Base-by-base conservation (phyloP, 1,140 invertebrate species). In the Campodea augens region DNA sequence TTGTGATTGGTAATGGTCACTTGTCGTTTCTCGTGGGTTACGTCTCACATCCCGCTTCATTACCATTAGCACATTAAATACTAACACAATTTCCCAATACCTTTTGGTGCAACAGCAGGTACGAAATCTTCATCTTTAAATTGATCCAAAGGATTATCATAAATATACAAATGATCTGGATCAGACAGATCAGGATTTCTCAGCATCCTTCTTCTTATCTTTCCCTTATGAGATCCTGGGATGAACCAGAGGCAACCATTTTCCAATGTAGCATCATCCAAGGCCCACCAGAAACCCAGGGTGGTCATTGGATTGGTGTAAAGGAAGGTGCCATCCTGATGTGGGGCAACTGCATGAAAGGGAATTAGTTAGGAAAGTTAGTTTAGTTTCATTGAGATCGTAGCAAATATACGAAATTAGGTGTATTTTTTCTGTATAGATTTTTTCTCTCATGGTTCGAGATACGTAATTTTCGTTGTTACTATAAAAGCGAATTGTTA, bases 201-300 rank as follows among this genome's bases (percentile, higher is more conserved):
- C 2, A 78, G 55, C 61, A 77, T 81, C 53, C 81, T 68, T 39
- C 78, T 62, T 52, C 81, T 78, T 0, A 84, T 72, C 1, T 76
- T 78, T 51, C 76, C 75, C 59, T 79, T 80, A 57, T 98, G 92
- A 0, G 91, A 96, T 1, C 87, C 87, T 32, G 79, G 79, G 1
- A 83, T 75, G 57, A 95, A 87, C 75, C 81, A 88, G 4, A 98
- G 67, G 57, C 93, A 98, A 5, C 93, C 92, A 60, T 98, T 98
- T 56, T 95, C 79, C 7, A 75, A 41, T 0, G 79, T 91, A 2
- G 88, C 83, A 55, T 96, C 87, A 54, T 97, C 89, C 1, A 97
- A 61, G 2, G 93, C 86, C 39, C 97, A 80, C 93, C 93, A 98
- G 55, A 95, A 80, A 1, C 92, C 91, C 12, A 89, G 61, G 0